phyloP scores from a whole-genome alignment of 2,888 invertebrate genomes.

The Scelioninae gen. 1 region DNA sequence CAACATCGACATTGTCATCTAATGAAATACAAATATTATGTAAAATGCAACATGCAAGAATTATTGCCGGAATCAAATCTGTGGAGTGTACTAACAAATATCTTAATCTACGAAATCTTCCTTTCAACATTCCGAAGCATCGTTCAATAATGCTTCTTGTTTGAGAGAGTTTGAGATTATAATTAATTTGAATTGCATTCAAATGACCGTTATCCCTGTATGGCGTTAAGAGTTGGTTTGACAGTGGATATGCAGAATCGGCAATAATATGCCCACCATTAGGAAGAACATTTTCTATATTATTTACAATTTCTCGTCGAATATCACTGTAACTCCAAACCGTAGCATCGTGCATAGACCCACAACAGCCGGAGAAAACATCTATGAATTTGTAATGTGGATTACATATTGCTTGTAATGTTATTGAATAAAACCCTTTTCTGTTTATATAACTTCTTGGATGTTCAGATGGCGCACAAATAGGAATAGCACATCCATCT shows the following conservation, averaged over 20 bases:
- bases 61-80: not conserved
- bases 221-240: not conserved
- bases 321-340: conserved; percentile 9
- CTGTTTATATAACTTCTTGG: conserved; percentile 14
- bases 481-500: conserved; percentile 15
- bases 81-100: not conserved
- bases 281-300: not conserved
- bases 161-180: not conserved
- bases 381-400: conserved; percentile 6
- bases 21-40: not conserved
- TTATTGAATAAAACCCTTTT: not conserved
- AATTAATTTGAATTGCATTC: not conserved
- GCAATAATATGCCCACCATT: conserved; percentile 12
- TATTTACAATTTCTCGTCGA: not conserved
- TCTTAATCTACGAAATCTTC: conserved; percentile 1
- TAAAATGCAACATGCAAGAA: not conserved
- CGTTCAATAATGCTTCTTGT: conserved; percentile 1
- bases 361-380: conserved; percentile 13
- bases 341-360: conserved; percentile 8
- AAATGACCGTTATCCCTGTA: conserved; percentile 1
- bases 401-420: conserved; percentile 11
- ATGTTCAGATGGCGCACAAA: conserved; percentile 4
- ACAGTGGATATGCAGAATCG: conserved; percentile 15
- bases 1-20: too few species aligned
- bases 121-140: not conserved